Evolutionary conservation across 2,113 vertebrate species (phyloP).

Genomic region (Pseudois nayaur): DNA sequence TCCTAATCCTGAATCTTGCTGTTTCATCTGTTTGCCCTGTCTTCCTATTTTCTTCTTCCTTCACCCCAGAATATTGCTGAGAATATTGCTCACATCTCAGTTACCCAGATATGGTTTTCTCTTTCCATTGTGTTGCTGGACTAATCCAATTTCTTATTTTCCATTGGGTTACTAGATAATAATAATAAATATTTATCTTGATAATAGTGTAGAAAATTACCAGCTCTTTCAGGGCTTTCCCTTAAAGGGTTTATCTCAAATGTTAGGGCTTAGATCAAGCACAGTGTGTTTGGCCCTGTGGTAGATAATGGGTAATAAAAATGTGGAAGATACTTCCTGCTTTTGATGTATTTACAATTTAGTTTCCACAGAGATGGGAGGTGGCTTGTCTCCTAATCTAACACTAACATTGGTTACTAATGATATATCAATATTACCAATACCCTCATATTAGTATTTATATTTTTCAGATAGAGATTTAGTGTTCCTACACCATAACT

Average conservation of each 20-base stretch:
- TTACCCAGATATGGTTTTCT: background rate
- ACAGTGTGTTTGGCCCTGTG: background rate
- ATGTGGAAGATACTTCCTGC: background rate
- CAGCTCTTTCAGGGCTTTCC: background rate
- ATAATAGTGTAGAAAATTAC: background rate
- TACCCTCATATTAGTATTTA: background rate
- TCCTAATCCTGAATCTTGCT: background rate
- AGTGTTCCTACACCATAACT: background rate
- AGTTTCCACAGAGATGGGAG: background rate
- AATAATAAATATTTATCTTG: background rate
- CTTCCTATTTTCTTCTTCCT: background rate
- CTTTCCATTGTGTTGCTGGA: background rate
- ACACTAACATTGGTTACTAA: background rate
- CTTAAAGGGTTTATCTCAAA: background rate
- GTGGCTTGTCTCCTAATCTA: background rate
- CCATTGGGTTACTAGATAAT: background rate
- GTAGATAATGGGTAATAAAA: background rate
- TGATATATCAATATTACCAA: background rate
- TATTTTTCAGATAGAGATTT: constrained; percentile 12
- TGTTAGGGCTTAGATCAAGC: background rate
- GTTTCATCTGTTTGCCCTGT: background rate
- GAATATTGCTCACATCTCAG: background rate
- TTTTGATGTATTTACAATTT: background rate
- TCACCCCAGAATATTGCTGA: background rate
- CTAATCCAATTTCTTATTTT: background rate